phyloP scores from a whole-genome alignment of 2,888 invertebrate species.

The Microchrysa polita region DNA sequence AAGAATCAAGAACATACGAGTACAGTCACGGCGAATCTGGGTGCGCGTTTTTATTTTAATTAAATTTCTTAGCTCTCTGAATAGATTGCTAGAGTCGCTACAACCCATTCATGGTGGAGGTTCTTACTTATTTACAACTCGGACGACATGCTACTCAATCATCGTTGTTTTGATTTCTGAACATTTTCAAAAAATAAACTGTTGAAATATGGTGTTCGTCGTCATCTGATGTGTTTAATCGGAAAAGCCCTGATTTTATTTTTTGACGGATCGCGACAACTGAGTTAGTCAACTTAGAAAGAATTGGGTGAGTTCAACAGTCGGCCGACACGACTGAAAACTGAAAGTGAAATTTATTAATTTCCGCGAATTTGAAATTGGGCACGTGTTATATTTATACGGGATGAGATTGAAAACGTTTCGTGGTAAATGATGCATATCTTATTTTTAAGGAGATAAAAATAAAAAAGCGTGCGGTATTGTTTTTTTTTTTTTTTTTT shows the following conservation, averaged over 20 bases:
- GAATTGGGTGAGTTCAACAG: constrained; percentile 15
- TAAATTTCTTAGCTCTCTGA: too few relatives aligned
- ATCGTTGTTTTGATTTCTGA: not conserved
- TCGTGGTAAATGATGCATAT: too few relatives aligned
- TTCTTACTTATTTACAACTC: not conserved
- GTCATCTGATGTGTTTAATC: not conserved
- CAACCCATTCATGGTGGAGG: not conserved
- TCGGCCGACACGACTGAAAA: too few relatives aligned
- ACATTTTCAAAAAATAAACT: not conserved
- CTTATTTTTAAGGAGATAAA: too few relatives aligned
- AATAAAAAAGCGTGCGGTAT: too few relatives aligned
- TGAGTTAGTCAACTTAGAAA: constrained; percentile 17
- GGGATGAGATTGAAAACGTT: not conserved
- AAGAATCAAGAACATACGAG: too few relatives aligned
- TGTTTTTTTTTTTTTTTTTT: too few relatives aligned
- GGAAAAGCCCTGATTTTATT: not conserved
- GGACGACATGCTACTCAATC: not conserved
- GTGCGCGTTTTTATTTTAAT: too few relatives aligned
- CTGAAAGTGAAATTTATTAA: constrained; percentile 16
- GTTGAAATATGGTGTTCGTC: not conserved
- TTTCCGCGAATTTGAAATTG: not conserved
- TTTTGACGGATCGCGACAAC: not conserved
- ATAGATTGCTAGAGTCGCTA: not conserved
- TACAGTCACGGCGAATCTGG: too few relatives aligned
- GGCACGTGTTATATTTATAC: constrained; percentile 1